A percentile compares a stretch with the other conserved stretches of the same genome.
These are phyloP conservation scores for Sterna hirundo DNA, from an alignment of 2,113 vertebrate genomes.

Conservation along the genomic window DNA sequence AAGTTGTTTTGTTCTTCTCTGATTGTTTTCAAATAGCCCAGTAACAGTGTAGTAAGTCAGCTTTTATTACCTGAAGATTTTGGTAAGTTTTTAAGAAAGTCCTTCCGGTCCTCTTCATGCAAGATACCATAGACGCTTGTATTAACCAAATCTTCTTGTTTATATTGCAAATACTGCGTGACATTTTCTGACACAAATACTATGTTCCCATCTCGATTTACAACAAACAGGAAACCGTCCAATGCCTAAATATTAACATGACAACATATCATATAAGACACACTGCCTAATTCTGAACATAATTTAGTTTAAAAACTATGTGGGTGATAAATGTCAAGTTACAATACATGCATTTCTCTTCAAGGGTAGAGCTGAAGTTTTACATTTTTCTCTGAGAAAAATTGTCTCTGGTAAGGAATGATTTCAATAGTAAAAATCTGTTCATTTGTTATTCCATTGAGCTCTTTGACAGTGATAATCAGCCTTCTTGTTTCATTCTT, in stretches of 20 bases:
- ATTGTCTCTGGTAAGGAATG: neutral
- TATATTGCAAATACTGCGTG: constrained; percentile 95
- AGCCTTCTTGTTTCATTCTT: neutral
- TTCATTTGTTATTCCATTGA: neutral
- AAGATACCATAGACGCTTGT: constrained; percentile 95
- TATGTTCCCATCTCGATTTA: constrained; percentile 96
- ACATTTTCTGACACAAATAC: constrained; percentile 99
- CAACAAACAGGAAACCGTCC: constrained; percentile 97
- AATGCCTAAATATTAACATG: constrained; percentile 80
- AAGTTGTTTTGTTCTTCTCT: neutral
- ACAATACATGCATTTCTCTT: neutral
- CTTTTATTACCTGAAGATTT: constrained; percentile 85
- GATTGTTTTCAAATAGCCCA: neutral
- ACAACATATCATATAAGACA: neutral
- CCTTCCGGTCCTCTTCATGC: constrained; percentile 93
- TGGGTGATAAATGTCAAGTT: neutral
- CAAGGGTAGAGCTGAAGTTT: neutral
- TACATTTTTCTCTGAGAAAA: neutral
- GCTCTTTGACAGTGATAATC: neutral
- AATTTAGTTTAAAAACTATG: neutral
- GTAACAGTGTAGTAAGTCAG: neutral
- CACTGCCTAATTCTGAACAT: neutral
- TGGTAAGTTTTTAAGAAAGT: constrained; percentile 95
- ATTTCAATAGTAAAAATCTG: neutral
- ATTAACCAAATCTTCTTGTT: constrained; percentile 96